These are phyloP conservation scores for Coracopsis vasa DNA, from an alignment of 2,113 vertebrate species.

Conservation along the genomic window DNA sequence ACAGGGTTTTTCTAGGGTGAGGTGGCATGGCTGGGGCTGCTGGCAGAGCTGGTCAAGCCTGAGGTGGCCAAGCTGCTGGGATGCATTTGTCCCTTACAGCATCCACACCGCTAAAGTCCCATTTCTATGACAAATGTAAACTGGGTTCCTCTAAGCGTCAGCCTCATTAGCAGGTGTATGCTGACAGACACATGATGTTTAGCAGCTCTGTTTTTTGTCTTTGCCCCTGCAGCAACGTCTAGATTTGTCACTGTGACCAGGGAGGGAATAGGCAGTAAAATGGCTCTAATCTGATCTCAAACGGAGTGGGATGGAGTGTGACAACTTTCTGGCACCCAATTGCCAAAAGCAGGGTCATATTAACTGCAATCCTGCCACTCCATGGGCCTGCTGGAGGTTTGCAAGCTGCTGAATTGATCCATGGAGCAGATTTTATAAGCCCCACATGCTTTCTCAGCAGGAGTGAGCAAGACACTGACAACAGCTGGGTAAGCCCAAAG, in stretches of 20 bases:
- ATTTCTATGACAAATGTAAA: conserved; percentile 59
- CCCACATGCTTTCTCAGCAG: background rate
- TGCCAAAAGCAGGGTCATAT: background rate
- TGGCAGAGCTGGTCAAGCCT: background rate
- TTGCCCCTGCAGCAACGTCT: background rate
- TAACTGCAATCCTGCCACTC: background rate
- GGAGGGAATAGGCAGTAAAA: background rate
- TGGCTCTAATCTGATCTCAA: background rate
- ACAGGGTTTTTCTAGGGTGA: background rate
- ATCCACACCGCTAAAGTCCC: conserved; percentile 35
- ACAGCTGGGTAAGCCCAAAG: background rate
- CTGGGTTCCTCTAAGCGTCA: conserved; percentile 39
- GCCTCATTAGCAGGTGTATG: conserved; percentile 30
- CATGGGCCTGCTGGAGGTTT: background rate
- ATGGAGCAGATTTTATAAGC: background rate
- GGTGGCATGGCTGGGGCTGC: background rate
- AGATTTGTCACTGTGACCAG: background rate
- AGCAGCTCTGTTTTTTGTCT: background rate
- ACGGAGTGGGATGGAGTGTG: background rate
- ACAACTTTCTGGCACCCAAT: background rate
- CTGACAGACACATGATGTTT: background rate
- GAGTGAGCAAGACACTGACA: background rate
- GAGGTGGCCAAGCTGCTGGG: conserved; percentile 33
- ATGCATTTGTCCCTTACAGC: conserved; percentile 54
- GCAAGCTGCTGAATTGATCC: fast-evolving